Evolutionary conservation across 92 coral and sea anemone genomes (phyloP), one percentile per base, ranked within the genome.

Genomic region (Muricea muricata): DNA sequence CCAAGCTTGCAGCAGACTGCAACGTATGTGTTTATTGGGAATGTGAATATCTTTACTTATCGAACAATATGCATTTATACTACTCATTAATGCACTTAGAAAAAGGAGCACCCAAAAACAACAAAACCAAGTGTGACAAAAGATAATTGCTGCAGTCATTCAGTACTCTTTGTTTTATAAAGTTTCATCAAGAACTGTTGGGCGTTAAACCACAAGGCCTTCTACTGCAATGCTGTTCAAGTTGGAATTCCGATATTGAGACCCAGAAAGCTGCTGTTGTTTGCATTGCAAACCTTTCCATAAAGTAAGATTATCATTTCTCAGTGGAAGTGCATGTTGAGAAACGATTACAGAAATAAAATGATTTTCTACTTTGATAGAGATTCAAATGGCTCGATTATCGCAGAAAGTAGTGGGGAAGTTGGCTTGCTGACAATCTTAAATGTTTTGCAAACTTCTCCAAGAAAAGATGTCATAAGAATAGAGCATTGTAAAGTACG

Each of bases 101-200:
- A n/a, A n/a, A n/a, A n/a, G n/a, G n/a, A n/a, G n/a, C n/a, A n/a
- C n/a, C n/a, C n/a, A n/a, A n/a, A n/a, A n/a, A n/a, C n/a, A n/a
- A n/a, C n/a, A n/a, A n/a, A n/a, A n/a, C n/a, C n/a, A n/a, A n/a
- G n/a, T n/a, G n/a, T n/a, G n/a, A n/a, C n/a, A n/a, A n/a, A 55
- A n/a, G 63, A 55, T 55, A 18, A 5, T 55, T 18, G 28, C 21
- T 24, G 3, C 23, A 55, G 5, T 55, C 23, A 23, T 29, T 61
- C 30, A 24, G 28, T 37, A 4, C 42, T 4, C 9, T 37, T 37
- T 37, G 9, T 37, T 9, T 37, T 9, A 9, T 37, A 9, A 4
- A 93, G 97, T 95, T 91, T 80, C 87, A 86, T 45, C 60, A 74
- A 48, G 91, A 69, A 72, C 93, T 95, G 10, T 68, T 94, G 71